Evolutionary conservation across 2,888 invertebrate genomes (phyloP), one percentile per base, ranked within the genome.

Genomic region (Leptinotarsa rubiginosa): DNA sequence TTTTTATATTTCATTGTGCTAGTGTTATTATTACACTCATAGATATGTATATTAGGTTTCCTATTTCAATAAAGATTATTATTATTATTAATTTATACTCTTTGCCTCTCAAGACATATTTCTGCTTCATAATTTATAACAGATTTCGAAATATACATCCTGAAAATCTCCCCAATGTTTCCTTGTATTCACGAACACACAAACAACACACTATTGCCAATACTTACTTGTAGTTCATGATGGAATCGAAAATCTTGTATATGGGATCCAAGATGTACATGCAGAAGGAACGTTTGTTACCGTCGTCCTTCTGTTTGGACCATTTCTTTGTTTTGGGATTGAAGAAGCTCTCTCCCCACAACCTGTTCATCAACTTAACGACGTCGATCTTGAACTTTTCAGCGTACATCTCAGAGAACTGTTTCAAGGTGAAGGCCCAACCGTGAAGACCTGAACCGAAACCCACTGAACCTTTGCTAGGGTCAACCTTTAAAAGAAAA

Each of bases 371-470:
- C 85, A 99, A 93, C 89, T 99, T 99, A 82, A 94, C 95, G 69
- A 95, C 94, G 88, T 98, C 97, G 81, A 98, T 97, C 90, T 98
- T 97, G 92, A 99, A 99, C 90, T 99, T 99, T 87, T 96, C 96
- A 49, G 98, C 95, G 88, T 99, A 99, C 95, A 99, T 97, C 89
- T 99, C 98, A 66, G 99, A 91, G 91, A 99, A 99, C 91, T 99
- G 99, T 91, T 99, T 99, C 81, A 99, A 92, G 79, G 99, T 99
- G 89, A 99, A 99, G 69, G 99, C 99, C 99, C 99, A 99, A 80
- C 99, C 99, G 89, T 99, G 99, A 78, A 99, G 95, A 85, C 99
- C 99, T 41, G 99, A 98, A 78, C 99, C 99, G 88, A 99, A 99
- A 86, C 99, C 99, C 78, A 99, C 99, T 78, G 98, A 99, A 83